Evolutionary conservation across 2,113 vertebrate genomes (phyloP).

Genomic region (Caloenas nicobarica): DNA sequence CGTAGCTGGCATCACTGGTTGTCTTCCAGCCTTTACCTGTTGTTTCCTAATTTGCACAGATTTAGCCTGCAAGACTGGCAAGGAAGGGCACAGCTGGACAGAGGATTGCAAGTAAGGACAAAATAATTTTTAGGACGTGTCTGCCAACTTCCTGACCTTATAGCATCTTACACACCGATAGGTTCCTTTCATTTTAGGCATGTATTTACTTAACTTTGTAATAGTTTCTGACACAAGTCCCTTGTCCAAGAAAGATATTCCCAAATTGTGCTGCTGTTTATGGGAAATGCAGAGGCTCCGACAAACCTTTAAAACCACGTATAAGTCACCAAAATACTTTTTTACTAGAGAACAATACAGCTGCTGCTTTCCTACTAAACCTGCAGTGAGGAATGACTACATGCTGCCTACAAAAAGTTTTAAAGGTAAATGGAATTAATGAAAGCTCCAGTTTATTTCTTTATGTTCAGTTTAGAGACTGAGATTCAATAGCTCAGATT

Average conservation of each 20-base stretch:
- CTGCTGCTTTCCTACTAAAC: background rate
- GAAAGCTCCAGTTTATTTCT: background rate
- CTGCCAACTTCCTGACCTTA: background rate
- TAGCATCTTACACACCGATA: background rate
- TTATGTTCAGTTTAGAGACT: background rate
- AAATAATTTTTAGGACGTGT: background rate
- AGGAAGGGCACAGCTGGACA: background rate
- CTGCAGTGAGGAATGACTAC: background rate
- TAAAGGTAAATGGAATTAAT: background rate
- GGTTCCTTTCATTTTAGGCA: background rate
- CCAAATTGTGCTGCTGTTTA: background rate
- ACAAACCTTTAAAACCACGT: background rate
- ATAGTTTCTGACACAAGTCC: background rate
- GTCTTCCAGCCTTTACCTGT: background rate
- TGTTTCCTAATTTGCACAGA: background rate
- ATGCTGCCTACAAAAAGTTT: background rate
- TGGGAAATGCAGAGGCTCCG: background rate
- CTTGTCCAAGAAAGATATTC: background rate
- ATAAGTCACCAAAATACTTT: background rate
- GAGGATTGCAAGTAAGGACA: background rate
- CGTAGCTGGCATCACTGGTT: background rate
- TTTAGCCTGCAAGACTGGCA: background rate
- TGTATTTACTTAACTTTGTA: background rate
- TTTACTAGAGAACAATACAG: background rate
- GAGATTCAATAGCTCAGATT: background rate